Conservation (phyloP, 53 echinoderm and acorn worm genomes). For the Patiria pectinifera region DNA sequence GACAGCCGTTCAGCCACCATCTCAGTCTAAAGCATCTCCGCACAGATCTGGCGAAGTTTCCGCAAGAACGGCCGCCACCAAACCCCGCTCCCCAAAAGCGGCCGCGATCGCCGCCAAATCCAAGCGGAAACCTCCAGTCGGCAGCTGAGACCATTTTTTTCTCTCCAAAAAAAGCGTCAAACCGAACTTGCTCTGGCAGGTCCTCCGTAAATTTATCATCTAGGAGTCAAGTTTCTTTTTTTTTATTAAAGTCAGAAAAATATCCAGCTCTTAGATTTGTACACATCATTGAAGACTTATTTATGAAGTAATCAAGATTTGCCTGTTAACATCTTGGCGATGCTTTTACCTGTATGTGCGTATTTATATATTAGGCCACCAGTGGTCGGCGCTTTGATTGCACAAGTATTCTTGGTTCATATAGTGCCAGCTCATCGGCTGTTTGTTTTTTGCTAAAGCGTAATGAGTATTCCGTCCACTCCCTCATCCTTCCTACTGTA, state of each 20-base stretch:
- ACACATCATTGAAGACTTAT: background rate
- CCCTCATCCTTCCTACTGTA: too few relatives aligned
- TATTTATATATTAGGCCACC: background rate
- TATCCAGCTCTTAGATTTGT: constrained; percentile 28
- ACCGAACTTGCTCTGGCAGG: background rate
- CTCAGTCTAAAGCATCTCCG: constrained; percentile 50
- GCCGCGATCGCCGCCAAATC: constrained; percentile 37
- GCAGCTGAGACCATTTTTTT: constrained; percentile 19
- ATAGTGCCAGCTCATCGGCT: background rate
- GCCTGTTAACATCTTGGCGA: background rate
- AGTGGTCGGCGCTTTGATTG: background rate
- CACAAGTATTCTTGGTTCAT: background rate
- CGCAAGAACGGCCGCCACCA: constrained; percentile 10
- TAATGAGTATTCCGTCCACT: background rate
- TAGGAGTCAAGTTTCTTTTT: background rate
- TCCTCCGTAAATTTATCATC: background rate
- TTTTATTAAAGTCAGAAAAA: background rate
- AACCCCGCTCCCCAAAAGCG: constrained; percentile 51
- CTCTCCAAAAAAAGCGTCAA: background rate
- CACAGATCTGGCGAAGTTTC: constrained; percentile 26
- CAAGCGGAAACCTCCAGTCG: constrained; percentile 28
- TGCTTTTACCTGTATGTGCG: background rate
- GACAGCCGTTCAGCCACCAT: constrained; percentile 22
- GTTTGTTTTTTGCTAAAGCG: background rate
- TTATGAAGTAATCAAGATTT: background rate